Evolutionary conservation across 2,888 invertebrate species (phyloP), one percentile per base, ranked within the genome.

Genomic region (Caenorhabditis doughertyi): DNA sequence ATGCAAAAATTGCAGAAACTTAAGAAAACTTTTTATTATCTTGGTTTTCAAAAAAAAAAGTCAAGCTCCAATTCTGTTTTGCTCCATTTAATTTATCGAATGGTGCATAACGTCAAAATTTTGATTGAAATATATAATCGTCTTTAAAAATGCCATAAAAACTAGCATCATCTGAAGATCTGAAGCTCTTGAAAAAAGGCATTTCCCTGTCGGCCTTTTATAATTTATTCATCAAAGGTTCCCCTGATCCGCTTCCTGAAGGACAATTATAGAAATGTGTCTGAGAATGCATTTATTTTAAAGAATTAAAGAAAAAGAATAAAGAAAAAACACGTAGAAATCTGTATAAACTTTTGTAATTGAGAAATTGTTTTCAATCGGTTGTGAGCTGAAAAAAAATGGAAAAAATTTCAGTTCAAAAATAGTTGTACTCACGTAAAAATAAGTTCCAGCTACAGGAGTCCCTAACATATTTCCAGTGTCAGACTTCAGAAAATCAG

Each of bases 391-490:
- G 84, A 83, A 87, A 86, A 27, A 3, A 11, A 7, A 16, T 13
- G 42, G 42, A 7, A 42, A 27, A 56, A 21, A 2, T 29, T 47
- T 18, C 55, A 47, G n/a, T 7, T n/a, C n/a, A 56, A 32, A 4
- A 32, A 7, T 32, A 11, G 9, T 21, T 53, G 4, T 7, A 44
- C 53, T 85, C 23, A 87, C 86, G 62, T 86, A 87, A 51, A 87
- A 87, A 62, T 81, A 87, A 18, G 86, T 85, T 5, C 89, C 89
- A 51, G 88, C 87, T 1, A 88, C 82, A 0, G 89, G 89, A n/a
- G 89, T 87, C 9, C 89, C 89, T n/a, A 89, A 71, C 62, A 84
- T 76, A 18, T 84, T 83, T 56, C 87, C 89, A 16, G 89, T 87
- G 51, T 85, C 87, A 21, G 88, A 87, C 47, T 84, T 71, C 60